A percentile compares a stretch with the other conserved stretches of the same genome.
phyloP scores from a whole-genome alignment of 64 coral and sea anemone species.

The Dendrophyllia cribrosa region DNA sequence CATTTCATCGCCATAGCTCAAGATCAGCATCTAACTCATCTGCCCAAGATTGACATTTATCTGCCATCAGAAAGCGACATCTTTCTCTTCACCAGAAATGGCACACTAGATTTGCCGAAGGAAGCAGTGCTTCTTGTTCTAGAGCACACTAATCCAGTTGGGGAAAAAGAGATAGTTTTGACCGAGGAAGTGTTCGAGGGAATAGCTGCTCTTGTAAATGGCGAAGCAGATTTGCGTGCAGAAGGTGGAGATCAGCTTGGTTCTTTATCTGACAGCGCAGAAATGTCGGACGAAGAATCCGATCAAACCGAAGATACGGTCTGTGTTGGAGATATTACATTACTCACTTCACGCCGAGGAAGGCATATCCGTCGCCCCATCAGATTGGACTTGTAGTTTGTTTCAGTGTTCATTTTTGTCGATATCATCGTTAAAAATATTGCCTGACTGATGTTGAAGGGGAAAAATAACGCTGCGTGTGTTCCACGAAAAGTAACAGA shows the following conservation, averaged over 20 bases:
- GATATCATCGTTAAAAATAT: too few species aligned
- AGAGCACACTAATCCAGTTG: slow-evolving; percentile 5
- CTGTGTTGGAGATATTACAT: slow-evolving; percentile 21
- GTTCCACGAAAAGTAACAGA: too few species aligned
- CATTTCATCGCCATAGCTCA: slow-evolving; percentile 23
- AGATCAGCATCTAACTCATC: slow-evolving; percentile 5
- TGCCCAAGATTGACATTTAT: slow-evolving; percentile 47
- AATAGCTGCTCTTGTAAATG: background rate
- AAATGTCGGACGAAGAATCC: slow-evolving; percentile 1
- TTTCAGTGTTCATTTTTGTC: too few species aligned
- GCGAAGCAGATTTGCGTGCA: background rate
- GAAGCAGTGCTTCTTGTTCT: slow-evolving; percentile 17
- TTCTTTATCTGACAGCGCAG: background rate
- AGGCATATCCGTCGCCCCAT: slow-evolving; percentile 45
- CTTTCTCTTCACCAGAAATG: slow-evolving; percentile 8
- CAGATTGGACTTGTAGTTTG: slow-evolving; percentile 63
- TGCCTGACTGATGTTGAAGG: too few species aligned
- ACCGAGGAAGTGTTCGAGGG: background rate
- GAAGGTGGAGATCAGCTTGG: background rate
- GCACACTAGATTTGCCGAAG: slow-evolving; percentile 14
- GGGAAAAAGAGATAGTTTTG: slow-evolving; percentile 7
- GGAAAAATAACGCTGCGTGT: too few species aligned
- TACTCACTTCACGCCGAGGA: slow-evolving; percentile 34
- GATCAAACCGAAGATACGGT: slow-evolving; percentile 7
- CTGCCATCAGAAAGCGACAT: slow-evolving; percentile 34